phyloP scores from a whole-genome alignment of 1,140 invertebrate species.

The Drosophila busckii region DNA sequence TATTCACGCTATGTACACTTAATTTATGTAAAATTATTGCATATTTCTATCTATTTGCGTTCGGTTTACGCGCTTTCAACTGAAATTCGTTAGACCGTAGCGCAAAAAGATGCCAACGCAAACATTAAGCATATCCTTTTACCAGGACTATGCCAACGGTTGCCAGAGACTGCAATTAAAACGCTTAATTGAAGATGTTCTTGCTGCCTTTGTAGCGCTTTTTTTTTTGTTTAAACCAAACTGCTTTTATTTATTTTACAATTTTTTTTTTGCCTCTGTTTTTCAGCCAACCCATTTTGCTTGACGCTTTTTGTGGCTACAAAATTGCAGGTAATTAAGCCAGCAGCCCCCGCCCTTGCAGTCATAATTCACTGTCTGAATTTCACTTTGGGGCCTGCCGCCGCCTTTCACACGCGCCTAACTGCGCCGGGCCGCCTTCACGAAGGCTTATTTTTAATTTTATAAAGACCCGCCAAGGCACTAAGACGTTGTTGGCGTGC shows the following conservation, averaged over 20 bases:
- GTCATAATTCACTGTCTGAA: conserved; percentile 62
- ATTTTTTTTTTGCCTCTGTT: conserved; percentile 23
- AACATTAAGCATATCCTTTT: conserved; percentile 51
- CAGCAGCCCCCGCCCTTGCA: conserved; percentile 2
- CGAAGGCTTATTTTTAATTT: conserved; percentile 23
- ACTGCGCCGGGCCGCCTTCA: neutral
- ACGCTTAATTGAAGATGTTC: conserved; percentile 54
- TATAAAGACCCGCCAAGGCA: conserved; percentile 15
- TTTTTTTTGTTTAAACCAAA: too few species aligned
- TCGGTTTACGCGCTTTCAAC: conserved; percentile 13
- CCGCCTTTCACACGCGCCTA: neutral
- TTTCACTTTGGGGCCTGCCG: conserved; percentile 42
- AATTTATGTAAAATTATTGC: conserved; percentile 71
- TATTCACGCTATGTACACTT: conserved; percentile 10
- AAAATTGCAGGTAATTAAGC: conserved; percentile 74
- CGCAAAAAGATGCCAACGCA: conserved; percentile 26
- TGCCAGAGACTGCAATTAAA: conserved; percentile 61
- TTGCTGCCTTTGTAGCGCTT: neutral
- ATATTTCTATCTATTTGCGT: conserved; percentile 52
- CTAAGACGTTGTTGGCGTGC: conserved; percentile 13
- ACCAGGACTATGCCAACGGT: conserved; percentile 9
- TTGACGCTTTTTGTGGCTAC: conserved; percentile 44
- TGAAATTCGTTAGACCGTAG: conserved; percentile 26
- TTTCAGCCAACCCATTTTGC: conserved; percentile 9
- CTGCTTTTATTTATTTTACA: conserved; percentile 10